A percentile compares a stretch with the other conserved stretches of the same genome.
These are phyloP conservation scores for Leptopterna dolabrata DNA, from an alignment of 2,888 invertebrate species.

Conservation along the genomic window DNA sequence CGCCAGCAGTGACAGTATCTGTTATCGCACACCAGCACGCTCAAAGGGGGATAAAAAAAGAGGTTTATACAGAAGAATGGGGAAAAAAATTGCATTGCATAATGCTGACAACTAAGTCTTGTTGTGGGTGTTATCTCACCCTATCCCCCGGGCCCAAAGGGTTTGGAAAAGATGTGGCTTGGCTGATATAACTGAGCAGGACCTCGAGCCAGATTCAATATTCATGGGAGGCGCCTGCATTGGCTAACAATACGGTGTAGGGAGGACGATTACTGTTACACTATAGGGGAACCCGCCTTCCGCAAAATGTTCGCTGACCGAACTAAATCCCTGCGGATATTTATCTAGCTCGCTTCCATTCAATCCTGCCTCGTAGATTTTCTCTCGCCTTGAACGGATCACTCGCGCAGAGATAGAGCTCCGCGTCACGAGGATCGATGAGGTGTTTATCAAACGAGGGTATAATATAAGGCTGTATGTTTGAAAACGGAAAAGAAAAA, in stretches of 20 bases:
- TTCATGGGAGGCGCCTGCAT: slow-evolving; percentile 14
- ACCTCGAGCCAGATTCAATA: slow-evolving; percentile 19
- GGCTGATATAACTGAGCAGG: neutral
- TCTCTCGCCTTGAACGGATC: neutral
- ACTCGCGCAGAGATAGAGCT: neutral
- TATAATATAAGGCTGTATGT: neutral
- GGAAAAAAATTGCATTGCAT: neutral
- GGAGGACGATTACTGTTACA: slow-evolving; percentile 22
- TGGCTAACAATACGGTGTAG: slow-evolving; percentile 9
- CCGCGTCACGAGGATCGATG: neutral
- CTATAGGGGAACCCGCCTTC: neutral
- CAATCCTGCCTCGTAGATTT: neutral
- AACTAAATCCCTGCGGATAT: slow-evolving; percentile 19
- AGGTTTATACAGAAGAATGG: neutral
- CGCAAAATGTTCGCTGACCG: slow-evolving; percentile 2
- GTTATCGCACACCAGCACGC: too few relatives aligned
- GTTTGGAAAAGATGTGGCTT: slow-evolving; percentile 13
- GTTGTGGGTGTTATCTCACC: neutral
- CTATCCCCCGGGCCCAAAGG: neutral
- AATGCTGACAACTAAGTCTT: neutral
- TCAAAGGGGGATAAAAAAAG: neutral
- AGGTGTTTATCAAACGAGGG: neutral
- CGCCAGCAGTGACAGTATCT: too few relatives aligned
- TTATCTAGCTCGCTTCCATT: neutral
- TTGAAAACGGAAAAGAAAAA: too few relatives aligned